A percentile compares a stretch with the other conserved stretches of the same genome.
Evolutionary conservation across 1,140 invertebrate genomes (phyloP).

Genomic region (Drosophila nigromelanica): DNA sequence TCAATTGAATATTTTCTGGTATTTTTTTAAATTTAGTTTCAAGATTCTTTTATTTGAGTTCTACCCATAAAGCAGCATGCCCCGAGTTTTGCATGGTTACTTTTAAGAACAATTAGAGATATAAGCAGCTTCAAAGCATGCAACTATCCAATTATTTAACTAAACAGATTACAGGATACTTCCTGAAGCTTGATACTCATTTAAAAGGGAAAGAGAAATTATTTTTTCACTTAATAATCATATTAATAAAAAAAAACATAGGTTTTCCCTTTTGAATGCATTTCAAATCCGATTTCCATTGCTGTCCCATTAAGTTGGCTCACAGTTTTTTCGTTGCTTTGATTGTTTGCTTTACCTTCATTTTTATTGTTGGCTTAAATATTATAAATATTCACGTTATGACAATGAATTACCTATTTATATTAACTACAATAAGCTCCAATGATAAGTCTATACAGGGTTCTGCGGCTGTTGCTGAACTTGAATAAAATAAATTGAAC

Average conservation of each 20-base stretch:
- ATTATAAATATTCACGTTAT: conserved; percentile 19
- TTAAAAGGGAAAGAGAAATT: not conserved
- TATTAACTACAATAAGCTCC: conserved; percentile 1
- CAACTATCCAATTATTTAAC: conserved; percentile 7
- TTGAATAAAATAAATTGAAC: not conserved
- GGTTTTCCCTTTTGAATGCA: conserved; percentile 26
- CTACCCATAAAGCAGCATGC: conserved; percentile 2
- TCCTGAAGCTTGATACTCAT: not conserved
- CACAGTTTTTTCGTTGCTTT: not conserved
- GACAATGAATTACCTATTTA: conserved; percentile 24
- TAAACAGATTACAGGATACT: conserved; percentile 6
- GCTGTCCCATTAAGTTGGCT: conserved; percentile 19
- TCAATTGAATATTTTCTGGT: conserved; percentile 13
- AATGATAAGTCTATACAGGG: conserved; percentile 15
- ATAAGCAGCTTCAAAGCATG: conserved; percentile 4
- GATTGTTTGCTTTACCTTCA: not conserved
- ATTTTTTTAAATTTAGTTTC: not conserved
- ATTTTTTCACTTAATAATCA: conserved; percentile 3
- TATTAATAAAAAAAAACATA: conserved; percentile 5
- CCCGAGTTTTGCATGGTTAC: not conserved
- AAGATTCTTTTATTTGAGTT: not conserved
- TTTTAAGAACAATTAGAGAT: not conserved
- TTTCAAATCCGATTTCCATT: conserved; percentile 18
- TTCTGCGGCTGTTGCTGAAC: not conserved
- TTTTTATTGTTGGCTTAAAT: conserved; percentile 37